Percentiles rank a stretch among this genome's conserved stretches.
Conservation (phyloP, 2,113 vertebrate genomes). For the Dermatemys mawii region DNA sequence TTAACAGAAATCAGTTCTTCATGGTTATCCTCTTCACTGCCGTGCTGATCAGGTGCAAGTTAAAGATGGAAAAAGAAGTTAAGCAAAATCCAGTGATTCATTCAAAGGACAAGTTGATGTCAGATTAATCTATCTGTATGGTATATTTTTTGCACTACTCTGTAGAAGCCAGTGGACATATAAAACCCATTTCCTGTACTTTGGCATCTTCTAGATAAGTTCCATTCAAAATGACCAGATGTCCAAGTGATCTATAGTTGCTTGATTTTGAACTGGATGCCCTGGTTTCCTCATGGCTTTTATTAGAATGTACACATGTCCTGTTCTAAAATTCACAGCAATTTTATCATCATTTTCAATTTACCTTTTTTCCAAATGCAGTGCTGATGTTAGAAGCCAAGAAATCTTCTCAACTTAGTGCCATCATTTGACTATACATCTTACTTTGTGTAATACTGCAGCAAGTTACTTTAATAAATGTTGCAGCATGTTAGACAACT, state of each 20-base stretch:
- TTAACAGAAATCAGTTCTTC: neutral
- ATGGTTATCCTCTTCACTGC: neutral
- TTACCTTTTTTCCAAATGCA: neutral
- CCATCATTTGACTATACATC: fast-evolving
- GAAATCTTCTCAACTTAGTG: neutral
- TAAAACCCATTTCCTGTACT: fast-evolving
- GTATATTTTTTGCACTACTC: neutral
- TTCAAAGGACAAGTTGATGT: neutral
- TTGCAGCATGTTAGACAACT: neutral
- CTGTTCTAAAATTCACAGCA: neutral
- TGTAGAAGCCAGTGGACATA: neutral
- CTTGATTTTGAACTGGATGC: neutral
- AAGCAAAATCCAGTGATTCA: neutral
- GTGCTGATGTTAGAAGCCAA: neutral
- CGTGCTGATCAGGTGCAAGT: neutral
- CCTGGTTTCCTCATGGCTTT: fast-evolving
- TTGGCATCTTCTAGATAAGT: neutral
- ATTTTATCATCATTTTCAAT: neutral
- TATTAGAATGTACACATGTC: neutral
- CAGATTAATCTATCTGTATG: neutral
- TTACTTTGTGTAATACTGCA: neutral
- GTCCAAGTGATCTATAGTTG: neutral
- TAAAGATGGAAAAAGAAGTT: neutral
- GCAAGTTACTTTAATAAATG: neutral
- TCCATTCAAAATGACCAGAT: neutral